A percentile compares a stretch with the other conserved stretches of the same genome.
Evolutionary conservation across 30 jellyfish, hydroid and myxozoan species (phyloP).

Genomic region (Euphysa ruthae): DNA sequence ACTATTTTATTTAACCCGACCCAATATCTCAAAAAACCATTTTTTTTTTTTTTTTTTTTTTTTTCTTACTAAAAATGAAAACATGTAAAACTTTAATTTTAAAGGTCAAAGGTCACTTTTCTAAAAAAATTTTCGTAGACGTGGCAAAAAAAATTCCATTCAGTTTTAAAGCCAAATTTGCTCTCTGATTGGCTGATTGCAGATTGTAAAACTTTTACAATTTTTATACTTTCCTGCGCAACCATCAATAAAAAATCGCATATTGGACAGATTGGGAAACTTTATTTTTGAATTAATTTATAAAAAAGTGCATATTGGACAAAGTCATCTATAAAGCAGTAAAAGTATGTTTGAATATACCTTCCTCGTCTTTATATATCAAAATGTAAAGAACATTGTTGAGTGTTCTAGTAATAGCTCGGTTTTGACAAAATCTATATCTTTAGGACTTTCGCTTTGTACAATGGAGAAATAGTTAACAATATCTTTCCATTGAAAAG

Average conservation of each 20-base stretch:
- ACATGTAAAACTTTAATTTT: too few species aligned
- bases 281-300: not conserved
- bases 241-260: not conserved
- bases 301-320: not conserved
- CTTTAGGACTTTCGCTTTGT: not conserved
- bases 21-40: too few species aligned
- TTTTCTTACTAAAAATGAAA: too few species aligned
- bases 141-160: too few species aligned
- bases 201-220: too few species aligned
- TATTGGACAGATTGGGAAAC: not conserved
- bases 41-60: too few species aligned
- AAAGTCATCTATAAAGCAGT: not conserved
- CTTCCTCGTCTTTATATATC: not conserved
- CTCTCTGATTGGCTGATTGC: too few species aligned
- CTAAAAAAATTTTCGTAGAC: too few species aligned
- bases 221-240: not conserved
- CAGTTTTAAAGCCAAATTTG: too few species aligned
- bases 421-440: not conserved
- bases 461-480: not conserved
- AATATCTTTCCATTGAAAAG: not conserved
- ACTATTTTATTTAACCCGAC: too few species aligned
- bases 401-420: conserved; percentile 1
- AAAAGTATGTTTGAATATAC: not conserved
- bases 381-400: not conserved
- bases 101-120: too few species aligned